These are phyloP conservation scores for Sycophila texana DNA, from an alignment of 2,888 invertebrate genomes.

Conservation along the genomic window DNA sequence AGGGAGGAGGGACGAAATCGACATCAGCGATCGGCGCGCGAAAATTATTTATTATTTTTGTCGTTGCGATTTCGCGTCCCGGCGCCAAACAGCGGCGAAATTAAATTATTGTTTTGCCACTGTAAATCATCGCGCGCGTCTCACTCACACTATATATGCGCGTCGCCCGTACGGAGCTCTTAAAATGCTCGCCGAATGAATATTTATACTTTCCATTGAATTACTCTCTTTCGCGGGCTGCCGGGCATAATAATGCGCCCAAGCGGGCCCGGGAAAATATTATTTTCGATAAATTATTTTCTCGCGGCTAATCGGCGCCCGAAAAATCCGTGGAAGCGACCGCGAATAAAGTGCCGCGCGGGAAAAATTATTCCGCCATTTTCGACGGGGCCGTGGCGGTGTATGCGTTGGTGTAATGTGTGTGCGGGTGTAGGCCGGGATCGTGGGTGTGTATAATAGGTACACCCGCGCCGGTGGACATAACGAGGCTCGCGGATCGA, in stretches of 20 bases:
- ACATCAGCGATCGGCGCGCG: slow-evolving; percentile 59
- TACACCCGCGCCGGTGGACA: not conserved
- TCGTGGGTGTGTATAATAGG: too few species aligned
- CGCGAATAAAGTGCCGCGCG: slow-evolving; percentile 29
- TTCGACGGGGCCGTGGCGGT: slow-evolving; percentile 22
- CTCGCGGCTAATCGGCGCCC: slow-evolving; percentile 71
- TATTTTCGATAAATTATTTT: slow-evolving; percentile 75
- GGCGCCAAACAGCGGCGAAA: slow-evolving; percentile 73
- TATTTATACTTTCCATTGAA: slow-evolving; percentile 76
- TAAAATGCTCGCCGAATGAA: slow-evolving; percentile 73
- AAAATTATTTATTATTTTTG: slow-evolving; percentile 75
- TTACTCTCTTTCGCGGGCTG: slow-evolving; percentile 71
- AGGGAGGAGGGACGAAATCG: slow-evolving; percentile 60
- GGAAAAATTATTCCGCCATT: slow-evolving; percentile 52
- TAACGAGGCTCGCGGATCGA: not conserved
- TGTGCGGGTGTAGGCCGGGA: not conserved
- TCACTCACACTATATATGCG: slow-evolving; percentile 1
- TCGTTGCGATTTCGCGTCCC: slow-evolving; percentile 69
- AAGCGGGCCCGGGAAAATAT: slow-evolving; percentile 56
- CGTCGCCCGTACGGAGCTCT: slow-evolving; percentile 57
- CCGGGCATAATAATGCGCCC: slow-evolving; percentile 45
- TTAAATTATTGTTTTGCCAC: slow-evolving; percentile 75
- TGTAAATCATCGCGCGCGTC: slow-evolving; percentile 69
- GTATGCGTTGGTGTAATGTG: not conserved
- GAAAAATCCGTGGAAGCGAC: slow-evolving; percentile 48